phyloP scores from a whole-genome alignment of 35 echinoderm and acorn worm genomes.

The Hemicentrotus pulcherrimus region DNA sequence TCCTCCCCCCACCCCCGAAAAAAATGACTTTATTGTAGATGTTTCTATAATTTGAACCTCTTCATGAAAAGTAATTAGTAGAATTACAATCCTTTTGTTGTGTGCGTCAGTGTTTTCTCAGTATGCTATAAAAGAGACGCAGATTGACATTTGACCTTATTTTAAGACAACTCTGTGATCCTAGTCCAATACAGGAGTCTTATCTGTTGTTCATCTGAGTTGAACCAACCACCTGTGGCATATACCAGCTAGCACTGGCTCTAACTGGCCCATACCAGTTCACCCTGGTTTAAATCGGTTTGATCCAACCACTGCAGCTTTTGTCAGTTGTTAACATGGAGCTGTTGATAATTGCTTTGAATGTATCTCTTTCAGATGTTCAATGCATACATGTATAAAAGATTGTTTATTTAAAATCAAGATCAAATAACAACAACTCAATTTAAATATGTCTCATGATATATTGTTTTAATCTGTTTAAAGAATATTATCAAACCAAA shows the following conservation, averaged over 20 bases:
- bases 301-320: neutral
- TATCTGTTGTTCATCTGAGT: constrained; percentile 23
- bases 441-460: neutral
- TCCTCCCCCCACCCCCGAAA: neutral
- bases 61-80: too few relatives aligned
- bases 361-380: neutral
- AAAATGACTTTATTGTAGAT: too few relatives aligned
- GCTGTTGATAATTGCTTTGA: neutral
- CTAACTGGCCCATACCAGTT: neutral
- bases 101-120: neutral
- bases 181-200: constrained; percentile 2
- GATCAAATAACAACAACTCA: neutral
- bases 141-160: neutral
- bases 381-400: neutral
- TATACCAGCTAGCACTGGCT: neutral
- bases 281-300: neutral
- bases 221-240: neutral
- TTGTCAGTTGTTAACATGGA: neutral
- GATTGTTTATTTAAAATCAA: neutral
- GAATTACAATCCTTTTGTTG: too few relatives aligned
- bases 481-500: neutral
- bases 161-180: neutral
- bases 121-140: neutral
- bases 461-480: neutral
- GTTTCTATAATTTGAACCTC: too few relatives aligned